Evolutionary conservation across 2,888 invertebrate genomes (phyloP).

Genomic region (Pristionchus maxplancki): DNA sequence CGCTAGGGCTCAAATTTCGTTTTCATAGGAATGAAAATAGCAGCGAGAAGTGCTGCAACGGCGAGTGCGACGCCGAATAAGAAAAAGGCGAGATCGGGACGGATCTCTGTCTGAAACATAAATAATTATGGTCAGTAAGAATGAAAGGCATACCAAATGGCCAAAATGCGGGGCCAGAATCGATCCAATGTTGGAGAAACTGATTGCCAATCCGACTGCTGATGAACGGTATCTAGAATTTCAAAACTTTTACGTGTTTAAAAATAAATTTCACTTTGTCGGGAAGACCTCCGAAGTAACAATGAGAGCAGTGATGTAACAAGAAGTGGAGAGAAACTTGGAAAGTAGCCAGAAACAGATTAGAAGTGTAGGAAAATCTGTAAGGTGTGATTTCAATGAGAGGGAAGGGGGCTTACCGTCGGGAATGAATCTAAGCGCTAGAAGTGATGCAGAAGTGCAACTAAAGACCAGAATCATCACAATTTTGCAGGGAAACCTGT

Average conservation of each 20-base stretch:
- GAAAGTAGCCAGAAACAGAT: slow-evolving; percentile 5
- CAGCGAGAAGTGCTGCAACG: neutral
- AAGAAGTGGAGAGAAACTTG: neutral
- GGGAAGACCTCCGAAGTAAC: slow-evolving; percentile 11
- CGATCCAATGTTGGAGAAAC: slow-evolving; percentile 35
- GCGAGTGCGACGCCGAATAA: neutral
- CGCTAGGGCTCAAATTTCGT: neutral
- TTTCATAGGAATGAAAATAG: slow-evolving; percentile 24
- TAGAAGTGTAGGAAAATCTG: too few species aligned
- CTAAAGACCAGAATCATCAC: neutral
- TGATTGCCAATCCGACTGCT: slow-evolving; percentile 18
- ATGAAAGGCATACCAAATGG: neutral
- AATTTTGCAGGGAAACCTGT: neutral
- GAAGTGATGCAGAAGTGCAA: neutral
- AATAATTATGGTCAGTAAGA: too few species aligned
- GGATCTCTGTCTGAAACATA: neutral
- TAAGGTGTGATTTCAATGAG: too few species aligned
- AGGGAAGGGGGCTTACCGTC: too few species aligned
- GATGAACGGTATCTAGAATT: slow-evolving; percentile 29
- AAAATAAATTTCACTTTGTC: neutral
- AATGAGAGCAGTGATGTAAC: slow-evolving; percentile 14
- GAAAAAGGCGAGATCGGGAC: neutral
- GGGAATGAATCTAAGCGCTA: neutral
- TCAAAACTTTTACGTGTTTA: too few species aligned
- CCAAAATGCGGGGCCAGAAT: slow-evolving; percentile 6